Evolutionary conservation across 2,888 invertebrate species (phyloP).

Genomic region (Stegophylla sp.): DNA sequence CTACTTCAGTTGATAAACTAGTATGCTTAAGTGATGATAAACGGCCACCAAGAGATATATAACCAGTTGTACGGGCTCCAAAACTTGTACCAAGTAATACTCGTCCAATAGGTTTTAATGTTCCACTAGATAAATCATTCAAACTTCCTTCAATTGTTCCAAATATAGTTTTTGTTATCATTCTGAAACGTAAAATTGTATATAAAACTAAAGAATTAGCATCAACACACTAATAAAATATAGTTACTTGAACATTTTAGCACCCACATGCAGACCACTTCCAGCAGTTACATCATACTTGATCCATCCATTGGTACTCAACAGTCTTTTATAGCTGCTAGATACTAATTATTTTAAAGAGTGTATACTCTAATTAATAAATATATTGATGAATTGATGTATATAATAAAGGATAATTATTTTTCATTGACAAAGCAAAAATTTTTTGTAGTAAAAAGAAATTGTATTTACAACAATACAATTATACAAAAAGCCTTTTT

Average conservation of each 20-base stretch:
- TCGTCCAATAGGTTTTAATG: slow-evolving; percentile 41
- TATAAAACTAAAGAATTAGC: neutral
- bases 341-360: slow-evolving; percentile 70
- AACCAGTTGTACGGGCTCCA: slow-evolving; percentile 43
- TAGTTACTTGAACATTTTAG: slow-evolving; percentile 67
- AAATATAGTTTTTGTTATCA: slow-evolving; percentile 76
- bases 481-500: too few relatives aligned
- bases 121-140: slow-evolving; percentile 40
- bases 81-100: slow-evolving; percentile 53
- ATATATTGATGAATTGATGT: neutral
- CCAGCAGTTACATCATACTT: slow-evolving; percentile 87
- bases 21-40: slow-evolving; percentile 52
- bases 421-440: too few relatives aligned
- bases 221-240: neutral
- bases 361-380: neutral
- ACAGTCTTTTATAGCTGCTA: slow-evolving; percentile 72
- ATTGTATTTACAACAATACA: too few relatives aligned
- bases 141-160: slow-evolving; percentile 68
- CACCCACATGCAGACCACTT: slow-evolving; percentile 78
- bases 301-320: slow-evolving; percentile 85
- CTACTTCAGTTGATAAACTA: slow-evolving; percentile 52
- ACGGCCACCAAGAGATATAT: slow-evolving; percentile 51
- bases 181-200: slow-evolving; percentile 69
- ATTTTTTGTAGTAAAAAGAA: too few relatives aligned
- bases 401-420: neutral